Evolutionary conservation across 2,888 invertebrate genomes (phyloP).

Genomic region (Melanotus villosus): DNA sequence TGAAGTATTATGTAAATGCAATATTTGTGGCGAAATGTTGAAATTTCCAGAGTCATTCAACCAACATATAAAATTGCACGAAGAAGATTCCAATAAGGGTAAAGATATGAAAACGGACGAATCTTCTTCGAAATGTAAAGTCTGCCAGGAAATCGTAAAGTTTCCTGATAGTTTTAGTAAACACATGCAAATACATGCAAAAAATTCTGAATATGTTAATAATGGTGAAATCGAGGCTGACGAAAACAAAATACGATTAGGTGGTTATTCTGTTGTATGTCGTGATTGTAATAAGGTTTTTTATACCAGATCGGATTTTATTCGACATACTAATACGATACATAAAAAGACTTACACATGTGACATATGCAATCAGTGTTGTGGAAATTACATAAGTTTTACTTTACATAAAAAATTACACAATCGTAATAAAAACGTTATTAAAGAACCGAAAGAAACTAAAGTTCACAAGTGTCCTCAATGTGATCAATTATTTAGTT

Average conservation of each 20-base stretch:
- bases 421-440: neutral
- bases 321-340: slow-evolving; percentile 25
- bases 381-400: slow-evolving; percentile 35
- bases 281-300: slow-evolving; percentile 27
- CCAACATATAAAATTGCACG: slow-evolving; percentile 18
- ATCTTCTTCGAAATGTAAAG: slow-evolving; percentile 27
- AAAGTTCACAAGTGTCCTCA: neutral
- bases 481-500: slow-evolving; percentile 1
- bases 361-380: slow-evolving; percentile 32
- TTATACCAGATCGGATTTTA: slow-evolving; percentile 35
- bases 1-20: slow-evolving; percentile 33
- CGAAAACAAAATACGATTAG: neutral
- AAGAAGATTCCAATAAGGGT: neutral
- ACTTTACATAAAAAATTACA: slow-evolving; percentile 35
- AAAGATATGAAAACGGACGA: neutral
- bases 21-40: slow-evolving; percentile 21
- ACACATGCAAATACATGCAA: slow-evolving; percentile 36
- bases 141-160: slow-evolving; percentile 31
- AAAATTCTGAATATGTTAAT: slow-evolving; percentile 13
- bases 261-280: slow-evolving; percentile 39
- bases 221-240: neutral
- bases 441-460: neutral
- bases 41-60: neutral
- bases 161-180: slow-evolving; percentile 39
- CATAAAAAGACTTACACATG: slow-evolving; percentile 34